Base-by-base conservation (phyloP, 2,113 vertebrate species). In the Suncus etruscus region DNA sequence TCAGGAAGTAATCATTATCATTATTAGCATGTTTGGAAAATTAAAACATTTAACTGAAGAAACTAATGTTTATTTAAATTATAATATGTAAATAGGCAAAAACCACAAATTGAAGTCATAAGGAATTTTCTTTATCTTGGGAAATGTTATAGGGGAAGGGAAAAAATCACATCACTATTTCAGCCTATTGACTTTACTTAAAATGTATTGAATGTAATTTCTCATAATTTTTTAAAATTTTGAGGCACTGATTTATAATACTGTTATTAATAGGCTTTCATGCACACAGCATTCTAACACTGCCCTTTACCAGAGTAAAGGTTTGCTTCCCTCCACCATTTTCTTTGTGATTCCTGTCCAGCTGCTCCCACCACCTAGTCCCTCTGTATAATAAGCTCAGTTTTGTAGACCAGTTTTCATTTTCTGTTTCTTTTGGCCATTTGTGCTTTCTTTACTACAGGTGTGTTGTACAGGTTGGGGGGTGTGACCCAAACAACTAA, bases 161-260 rank as follows among this genome's bases (percentile, higher is more conserved):
- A 39, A 39, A 69, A 80, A 90, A 91, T 87, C 31, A 87, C 27
- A 31, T 86, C 73, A 77, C 25, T 87, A 20, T 76, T 58, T 81
- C 29, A 92, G 83, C 29, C 47, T 81, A 58, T 83, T 74, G 8
- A 68, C 85, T 89, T 88, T 73, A 76, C 63, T 66, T 93, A 89
- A 31, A 72, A 69, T 84, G 58, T 81, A 24, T 77, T 84, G 58
- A 85, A 18, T 83, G 29, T 50, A 48, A 89, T 68, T 69, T 32
- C 9, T 88, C 25, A 29, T 82, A 82, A 69, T 77, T 93, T 93
- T 50, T 90, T 78, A 31, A 83, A 12, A 66, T 90, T 88, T 74
- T 20, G 48, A 66, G 78, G 54, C 81, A 50, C 47, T 20, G 1
- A 79, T 93, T 92, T 54, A 83, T 66, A 95, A 92, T 16, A 10